These are phyloP conservation scores for Solen grandis DNA, from an alignment of 1,140 invertebrate species.

Conservation along the genomic window DNA sequence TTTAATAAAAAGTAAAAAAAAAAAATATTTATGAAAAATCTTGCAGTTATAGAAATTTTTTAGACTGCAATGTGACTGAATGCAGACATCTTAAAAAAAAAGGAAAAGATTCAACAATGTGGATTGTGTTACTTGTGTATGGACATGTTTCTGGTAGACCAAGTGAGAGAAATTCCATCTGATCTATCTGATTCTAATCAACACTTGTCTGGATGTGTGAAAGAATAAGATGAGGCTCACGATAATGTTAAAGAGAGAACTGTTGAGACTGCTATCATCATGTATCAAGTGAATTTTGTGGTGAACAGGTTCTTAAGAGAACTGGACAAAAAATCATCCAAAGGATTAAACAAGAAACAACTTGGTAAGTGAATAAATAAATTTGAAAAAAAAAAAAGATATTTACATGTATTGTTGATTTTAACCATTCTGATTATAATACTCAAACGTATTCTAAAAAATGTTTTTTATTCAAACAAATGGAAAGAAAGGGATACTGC, in stretches of 20 bases:
- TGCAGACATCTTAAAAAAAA: too few relatives aligned
- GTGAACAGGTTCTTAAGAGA: conserved; percentile 41
- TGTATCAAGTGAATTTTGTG: conserved; percentile 52
- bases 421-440: neutral
- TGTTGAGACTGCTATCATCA: neutral
- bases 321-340: neutral
- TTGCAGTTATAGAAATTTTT: too few relatives aligned
- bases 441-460: neutral
- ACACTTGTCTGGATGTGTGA: too few relatives aligned
- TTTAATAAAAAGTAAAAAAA: too few relatives aligned
- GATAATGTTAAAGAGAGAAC: too few relatives aligned
- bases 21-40: too few relatives aligned
- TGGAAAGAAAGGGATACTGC: too few relatives aligned
- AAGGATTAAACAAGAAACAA: neutral
- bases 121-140: neutral
- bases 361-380: neutral
- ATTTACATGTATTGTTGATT: neutral
- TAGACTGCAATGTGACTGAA: too few relatives aligned
- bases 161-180: too few relatives aligned
- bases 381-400: neutral
- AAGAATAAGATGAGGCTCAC: too few relatives aligned
- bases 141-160: too few relatives aligned
- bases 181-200: too few relatives aligned
- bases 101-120: conserved; percentile 8
- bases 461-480: neutral